phyloP scores from a whole-genome alignment of 2,797 vertebrate species.

The Phalanger gymnotis region DNA sequence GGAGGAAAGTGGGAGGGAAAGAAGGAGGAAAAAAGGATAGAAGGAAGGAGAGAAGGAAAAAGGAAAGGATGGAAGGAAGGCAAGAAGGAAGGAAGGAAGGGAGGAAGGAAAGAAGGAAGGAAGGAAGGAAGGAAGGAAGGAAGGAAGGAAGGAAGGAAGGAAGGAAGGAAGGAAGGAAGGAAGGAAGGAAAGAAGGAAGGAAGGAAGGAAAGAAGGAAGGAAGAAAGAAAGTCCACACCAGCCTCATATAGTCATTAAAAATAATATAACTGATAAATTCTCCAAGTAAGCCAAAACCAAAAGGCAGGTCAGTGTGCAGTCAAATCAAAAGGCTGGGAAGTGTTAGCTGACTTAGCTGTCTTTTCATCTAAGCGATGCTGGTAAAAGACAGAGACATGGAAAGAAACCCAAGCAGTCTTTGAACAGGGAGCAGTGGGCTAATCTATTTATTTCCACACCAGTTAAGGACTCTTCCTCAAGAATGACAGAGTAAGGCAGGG shows the following conservation, averaged over 20 bases:
- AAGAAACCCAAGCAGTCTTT: neutral
- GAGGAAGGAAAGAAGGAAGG: neutral
- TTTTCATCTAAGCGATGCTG: conserved; percentile 22
- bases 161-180: fast-evolving
- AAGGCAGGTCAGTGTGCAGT: neutral
- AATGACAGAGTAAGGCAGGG: neutral
- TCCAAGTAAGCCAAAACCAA: conserved; percentile 8
- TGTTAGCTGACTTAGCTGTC: conserved; percentile 49
- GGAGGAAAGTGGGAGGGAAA: too few species aligned
- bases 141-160: too few species aligned
- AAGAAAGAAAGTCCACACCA: neutral
- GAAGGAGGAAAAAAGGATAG: fast-evolving
- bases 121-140: too few species aligned
- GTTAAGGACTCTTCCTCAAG: neutral
- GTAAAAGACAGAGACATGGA: conserved; percentile 35
- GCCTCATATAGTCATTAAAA: conserved; percentile 28
- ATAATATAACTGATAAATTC: conserved; percentile 61
- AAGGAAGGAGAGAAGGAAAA: too few species aligned
- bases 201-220: too few species aligned
- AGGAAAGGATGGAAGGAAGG: too few species aligned
- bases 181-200: neutral
- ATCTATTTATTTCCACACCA: neutral
- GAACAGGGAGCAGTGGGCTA: neutral
- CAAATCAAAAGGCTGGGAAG: conserved; percentile 43
- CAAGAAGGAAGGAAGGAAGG: too few species aligned